Conservation (phyloP, 2,113 vertebrate species). For the Erinaceus europaeus region DNA sequence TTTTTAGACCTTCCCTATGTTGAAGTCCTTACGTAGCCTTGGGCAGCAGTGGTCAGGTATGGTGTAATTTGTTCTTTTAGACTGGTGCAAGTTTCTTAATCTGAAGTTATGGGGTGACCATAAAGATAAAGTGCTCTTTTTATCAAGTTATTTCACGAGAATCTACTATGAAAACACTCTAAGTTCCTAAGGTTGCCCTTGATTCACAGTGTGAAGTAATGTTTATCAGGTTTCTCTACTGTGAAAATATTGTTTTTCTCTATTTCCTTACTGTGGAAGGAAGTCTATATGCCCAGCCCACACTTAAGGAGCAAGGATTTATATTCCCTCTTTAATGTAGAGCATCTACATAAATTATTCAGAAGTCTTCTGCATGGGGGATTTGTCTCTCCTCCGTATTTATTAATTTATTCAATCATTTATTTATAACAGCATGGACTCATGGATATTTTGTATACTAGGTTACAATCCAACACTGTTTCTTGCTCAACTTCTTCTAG, state of each 20-base stretch:
- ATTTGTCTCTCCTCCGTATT: constrained; percentile 33
- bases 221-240: not conserved
- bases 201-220: not conserved
- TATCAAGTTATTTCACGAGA: not conserved
- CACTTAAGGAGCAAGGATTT: not conserved
- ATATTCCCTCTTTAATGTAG: not conserved
- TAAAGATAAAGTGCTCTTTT: not conserved
- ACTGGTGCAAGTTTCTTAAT: not conserved
- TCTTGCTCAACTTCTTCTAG: constrained; percentile 7
- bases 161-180: not conserved
- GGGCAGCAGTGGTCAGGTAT: not conserved
- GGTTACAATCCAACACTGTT: constrained; percentile 10
- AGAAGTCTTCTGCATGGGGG: not conserved
- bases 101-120: not conserved
- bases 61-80: not conserved
- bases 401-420: constrained; percentile 40
- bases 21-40: not conserved
- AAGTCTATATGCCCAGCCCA: not conserved
- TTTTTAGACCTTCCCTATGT: not conserved
- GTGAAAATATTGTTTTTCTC: not conserved
- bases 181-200: not conserved
- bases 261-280: not conserved
- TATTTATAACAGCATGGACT: constrained; percentile 31
- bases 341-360: constrained; percentile 28
- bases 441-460: constrained; percentile 47